Evolutionary conservation across 2,113 vertebrate genomes (phyloP).

Genomic region (Campylomormyrus tamandua): DNA sequence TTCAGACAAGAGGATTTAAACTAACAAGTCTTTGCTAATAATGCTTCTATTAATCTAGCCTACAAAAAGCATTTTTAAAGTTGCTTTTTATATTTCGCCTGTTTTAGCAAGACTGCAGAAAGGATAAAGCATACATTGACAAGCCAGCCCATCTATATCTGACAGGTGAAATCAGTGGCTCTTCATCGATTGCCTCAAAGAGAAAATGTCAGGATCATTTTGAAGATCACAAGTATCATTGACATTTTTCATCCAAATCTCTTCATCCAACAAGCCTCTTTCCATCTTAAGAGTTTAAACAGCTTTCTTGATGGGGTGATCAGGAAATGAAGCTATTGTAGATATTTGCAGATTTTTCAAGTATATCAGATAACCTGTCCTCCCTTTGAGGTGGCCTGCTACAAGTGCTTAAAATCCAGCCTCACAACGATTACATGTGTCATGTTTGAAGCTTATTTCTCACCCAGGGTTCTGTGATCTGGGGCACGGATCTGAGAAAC

Average conservation of each 20-base stretch:
- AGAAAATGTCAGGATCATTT: constrained; percentile 16
- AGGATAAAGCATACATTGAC: not conserved
- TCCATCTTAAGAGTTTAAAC: not conserved
- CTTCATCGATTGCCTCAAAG: constrained; percentile 11
- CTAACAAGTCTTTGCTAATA: not conserved
- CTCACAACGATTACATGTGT: not conserved
- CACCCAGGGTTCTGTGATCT: not conserved
- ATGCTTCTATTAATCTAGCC: not conserved
- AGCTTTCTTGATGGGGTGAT: not conserved
- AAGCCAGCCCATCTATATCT: not conserved
- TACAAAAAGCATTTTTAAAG: not conserved
- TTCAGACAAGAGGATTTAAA: not conserved
- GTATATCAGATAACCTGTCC: not conserved
- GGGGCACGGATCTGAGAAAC: not conserved
- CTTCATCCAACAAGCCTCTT: not conserved
- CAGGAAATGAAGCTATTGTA: not conserved
- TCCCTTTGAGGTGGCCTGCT: not conserved
- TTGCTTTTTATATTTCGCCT: not conserved
- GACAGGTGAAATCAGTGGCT: not conserved
- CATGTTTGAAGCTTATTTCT: not conserved
- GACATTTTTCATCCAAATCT: constrained; percentile 11
- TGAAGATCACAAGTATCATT: constrained; percentile 5
- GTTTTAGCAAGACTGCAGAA: not conserved
- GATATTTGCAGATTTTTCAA: not conserved
- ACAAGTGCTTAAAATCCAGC: not conserved